Percentiles rank a stretch among this genome's conserved stretches.
phyloP scores from a whole-genome alignment of 2,888 invertebrate genomes.

The Protophormia terraenovae region DNA sequence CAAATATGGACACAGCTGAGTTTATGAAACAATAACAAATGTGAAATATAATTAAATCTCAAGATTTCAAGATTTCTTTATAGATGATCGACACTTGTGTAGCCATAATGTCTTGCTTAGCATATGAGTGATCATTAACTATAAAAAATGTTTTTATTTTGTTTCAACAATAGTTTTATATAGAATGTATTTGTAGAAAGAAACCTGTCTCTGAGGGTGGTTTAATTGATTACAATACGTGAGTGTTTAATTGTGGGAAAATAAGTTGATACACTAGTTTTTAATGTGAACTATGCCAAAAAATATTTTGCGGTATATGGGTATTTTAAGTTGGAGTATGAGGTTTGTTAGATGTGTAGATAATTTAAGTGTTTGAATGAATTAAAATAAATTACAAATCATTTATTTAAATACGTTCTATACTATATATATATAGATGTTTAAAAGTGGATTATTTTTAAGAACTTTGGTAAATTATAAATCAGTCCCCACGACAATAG shows the following conservation, averaged over 20 bases:
- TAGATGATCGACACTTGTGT: constrained; percentile 35
- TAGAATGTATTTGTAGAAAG: not conserved
- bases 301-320: not conserved
- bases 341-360: not conserved
- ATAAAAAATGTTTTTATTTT: not conserved
- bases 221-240: constrained; percentile 13
- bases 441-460: too few species aligned
- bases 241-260: constrained; percentile 51
- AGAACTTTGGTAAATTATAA: too few species aligned
- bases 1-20: constrained; percentile 21
- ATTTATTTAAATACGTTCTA: too few species aligned
- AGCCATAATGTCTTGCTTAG: constrained; percentile 44
- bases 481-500: too few species aligned
- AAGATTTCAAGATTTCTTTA: constrained; percentile 19
- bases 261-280: constrained; percentile 35
- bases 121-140: not conserved
- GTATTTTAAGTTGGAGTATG: not conserved
- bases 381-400: too few species aligned
- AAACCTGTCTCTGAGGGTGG: constrained; percentile 43
- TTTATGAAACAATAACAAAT: not conserved
- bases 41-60: not conserved
- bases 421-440: too few species aligned
- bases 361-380: too few species aligned
- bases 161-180: not conserved
- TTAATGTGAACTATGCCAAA: not conserved